phyloP scores from a whole-genome alignment of 2,797 vertebrate genomes.

The Leucoraja ocellata region DNA sequence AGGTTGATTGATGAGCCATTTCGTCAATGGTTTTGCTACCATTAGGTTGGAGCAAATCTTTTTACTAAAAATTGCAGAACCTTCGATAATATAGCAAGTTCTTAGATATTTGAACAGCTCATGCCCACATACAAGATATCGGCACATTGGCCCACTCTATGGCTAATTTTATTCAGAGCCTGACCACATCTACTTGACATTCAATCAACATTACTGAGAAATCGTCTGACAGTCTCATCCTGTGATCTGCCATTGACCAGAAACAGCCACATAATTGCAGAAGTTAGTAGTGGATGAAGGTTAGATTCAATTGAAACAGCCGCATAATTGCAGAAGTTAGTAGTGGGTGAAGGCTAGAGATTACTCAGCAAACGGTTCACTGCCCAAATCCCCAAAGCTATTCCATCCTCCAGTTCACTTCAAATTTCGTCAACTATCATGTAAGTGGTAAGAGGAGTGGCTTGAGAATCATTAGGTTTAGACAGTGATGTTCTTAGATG shows the following conservation, averaged over 20 bases:
- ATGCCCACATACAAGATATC: not conserved
- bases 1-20: not conserved
- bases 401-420: not conserved
- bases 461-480: no score
- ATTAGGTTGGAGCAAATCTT: not conserved
- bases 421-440: no score
- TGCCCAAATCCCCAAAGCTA: not conserved
- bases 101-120: not conserved
- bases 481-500: no score
- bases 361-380: not conserved
- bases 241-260: not conserved
- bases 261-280: not conserved
- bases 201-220: not conserved
- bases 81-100: not conserved
- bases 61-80: not conserved
- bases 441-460: no score
- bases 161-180: not conserved
- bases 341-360: not conserved
- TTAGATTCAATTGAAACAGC: not conserved
- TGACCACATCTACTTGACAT: not conserved
- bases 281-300: not conserved
- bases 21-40: not conserved
- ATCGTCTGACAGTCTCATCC: not conserved
- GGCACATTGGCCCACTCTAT: not conserved
- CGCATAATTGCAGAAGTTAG: not conserved